Conservation (phyloP, 92 coral and sea anemone species). For the Palythoa caribaeorum region DNA sequence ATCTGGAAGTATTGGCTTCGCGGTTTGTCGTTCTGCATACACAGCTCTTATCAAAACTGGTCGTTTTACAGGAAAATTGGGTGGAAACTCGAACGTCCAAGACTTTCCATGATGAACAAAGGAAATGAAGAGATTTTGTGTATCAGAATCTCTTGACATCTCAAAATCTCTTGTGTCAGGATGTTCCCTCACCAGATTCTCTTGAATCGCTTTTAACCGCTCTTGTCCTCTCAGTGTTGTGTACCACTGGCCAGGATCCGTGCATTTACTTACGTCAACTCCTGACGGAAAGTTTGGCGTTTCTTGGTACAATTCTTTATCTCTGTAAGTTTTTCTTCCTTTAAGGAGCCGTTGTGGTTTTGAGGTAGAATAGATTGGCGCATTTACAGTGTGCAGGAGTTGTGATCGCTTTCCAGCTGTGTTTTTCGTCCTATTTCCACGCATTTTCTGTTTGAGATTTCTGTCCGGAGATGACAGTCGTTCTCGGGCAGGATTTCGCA, state of each 20-base stretch:
- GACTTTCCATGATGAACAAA: neutral
- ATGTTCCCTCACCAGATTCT: neutral
- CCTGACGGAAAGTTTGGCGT: neutral
- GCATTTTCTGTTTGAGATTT: neutral
- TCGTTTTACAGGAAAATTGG: neutral
- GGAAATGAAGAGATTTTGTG: conserved; percentile 16
- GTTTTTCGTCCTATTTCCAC: neutral
- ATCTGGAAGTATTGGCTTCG: neutral
- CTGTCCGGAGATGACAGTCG: neutral
- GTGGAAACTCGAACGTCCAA: conserved; percentile 29
- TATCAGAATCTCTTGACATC: conserved; percentile 3
- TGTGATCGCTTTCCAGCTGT: neutral
- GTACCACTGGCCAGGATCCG: conserved; percentile 22
- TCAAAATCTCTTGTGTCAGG: conserved; percentile 24
- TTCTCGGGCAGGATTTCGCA: neutral
- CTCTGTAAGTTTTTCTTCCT: neutral
- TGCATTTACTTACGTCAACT: conserved; percentile 14
- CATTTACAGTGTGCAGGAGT: neutral
- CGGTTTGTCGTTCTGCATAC: neutral
- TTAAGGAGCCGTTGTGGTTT: neutral
- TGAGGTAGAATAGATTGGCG: neutral
- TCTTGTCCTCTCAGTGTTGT: neutral
- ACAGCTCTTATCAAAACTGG: neutral
- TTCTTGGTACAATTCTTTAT: no score
- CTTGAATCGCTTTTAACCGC: neutral